Evolutionary conservation across 2,113 vertebrate genomes (phyloP), one percentile per base, ranked within the genome.

Genomic region (Pogonocichla stellata): DNA sequence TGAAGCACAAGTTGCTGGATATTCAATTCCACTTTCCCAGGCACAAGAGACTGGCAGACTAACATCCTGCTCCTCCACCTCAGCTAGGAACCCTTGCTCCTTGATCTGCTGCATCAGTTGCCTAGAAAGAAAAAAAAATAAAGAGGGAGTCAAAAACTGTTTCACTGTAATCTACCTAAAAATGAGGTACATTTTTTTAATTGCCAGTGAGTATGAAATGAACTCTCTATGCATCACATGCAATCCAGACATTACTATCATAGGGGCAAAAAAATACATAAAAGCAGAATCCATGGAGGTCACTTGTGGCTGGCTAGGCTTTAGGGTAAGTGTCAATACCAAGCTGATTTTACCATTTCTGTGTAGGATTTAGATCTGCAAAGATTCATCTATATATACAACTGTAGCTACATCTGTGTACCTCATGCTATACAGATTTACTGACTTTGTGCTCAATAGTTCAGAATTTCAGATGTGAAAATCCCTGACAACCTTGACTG

Each of bases 71-170:
- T 98, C 99, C 56, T 98, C 99, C 20, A 58, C 97, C 42, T 98
- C 98, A 13, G 97, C 61, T 3, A 96, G 96, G 94, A 98, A 95
- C 6, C 98, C 98, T 75, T 95, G 98, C 66, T 97, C 97, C 92
- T 96, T 97, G 88, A 99, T 98, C 88, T 98, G 98, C 96, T 99
- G 99, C 98, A 99, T 98, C n/a, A 98, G 92, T 97, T 99, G 98
- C 99, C 99, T 99, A 86, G 33, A 57, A 71, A 50, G 20, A 17
- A 5, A 33, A 43, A 53, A 53, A 69, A 14, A 19, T 11, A 36
- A 14, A 75, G 2, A 53, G 25, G 8, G 22, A 36, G 33, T 94
- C 12, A 93, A 15, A 69, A 75, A 50, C 18, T 10, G 2, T 64
- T 93, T 74, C 25, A 72, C 4, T 72, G 19, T 6, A 5, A 23